A percentile compares a stretch with the other conserved stretches of the same genome.
phyloP scores from a whole-genome alignment of 2,113 vertebrate genomes.

The human region GRCh38 chr1:157289001-157289500 shows the following conservation, averaged over 20 bases:
- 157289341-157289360: neutral
- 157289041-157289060: no score
- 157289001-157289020: rapidly evolving
- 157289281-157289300: neutral
- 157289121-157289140: neutral
- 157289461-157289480: no score
- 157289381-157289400: no score
- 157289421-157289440: neutral
- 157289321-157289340: neutral
- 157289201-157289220: no score
- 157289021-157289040: neutral
- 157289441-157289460: rapidly evolving
- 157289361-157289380: neutral
- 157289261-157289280: neutral
- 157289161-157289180: neutral
- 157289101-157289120: neutral
- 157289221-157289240: neutral
- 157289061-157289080: no score
- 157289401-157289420: neutral
- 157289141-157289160: rapidly evolving
- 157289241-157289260: neutral
- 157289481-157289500: neutral
- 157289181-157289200: neutral
- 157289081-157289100: neutral
- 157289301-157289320: neutral